A percentile compares a stretch with the other conserved stretches of the same genome.
Conservation (phyloP, 1,140 invertebrate species). For the Idris sp. region DNA sequence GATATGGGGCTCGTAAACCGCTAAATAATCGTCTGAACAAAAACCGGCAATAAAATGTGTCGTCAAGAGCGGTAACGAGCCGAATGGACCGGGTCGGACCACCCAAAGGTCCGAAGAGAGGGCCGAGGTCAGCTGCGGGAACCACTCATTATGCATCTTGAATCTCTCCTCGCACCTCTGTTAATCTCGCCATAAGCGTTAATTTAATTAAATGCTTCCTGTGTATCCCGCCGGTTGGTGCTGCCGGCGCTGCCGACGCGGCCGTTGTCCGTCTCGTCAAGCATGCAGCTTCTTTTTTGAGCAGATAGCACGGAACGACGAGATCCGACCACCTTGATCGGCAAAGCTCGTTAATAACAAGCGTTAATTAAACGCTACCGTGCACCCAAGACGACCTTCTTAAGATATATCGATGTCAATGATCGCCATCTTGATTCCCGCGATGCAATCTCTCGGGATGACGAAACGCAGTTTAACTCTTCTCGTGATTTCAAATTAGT, state of each 20-base stretch:
- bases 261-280: slow-evolving; percentile 62
- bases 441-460: slow-evolving; percentile 42
- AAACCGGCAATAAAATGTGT: slow-evolving; percentile 77
- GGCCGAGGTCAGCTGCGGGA: slow-evolving; percentile 59
- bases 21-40: slow-evolving; percentile 74
- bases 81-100: slow-evolving; percentile 71
- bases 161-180: slow-evolving; percentile 77
- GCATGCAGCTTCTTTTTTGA: slow-evolving; percentile 63
- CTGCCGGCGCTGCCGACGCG: slow-evolving; percentile 47
- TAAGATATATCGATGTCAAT: slow-evolving; percentile 51
- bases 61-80: slow-evolving; percentile 73
- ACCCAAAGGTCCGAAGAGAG: slow-evolving; percentile 75
- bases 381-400: slow-evolving; percentile 58
- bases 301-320: slow-evolving; percentile 43
- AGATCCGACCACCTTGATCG: slow-evolving; percentile 62
- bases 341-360: slow-evolving; percentile 64
- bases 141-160: slow-evolving; percentile 78
- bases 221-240: slow-evolving; percentile 61
- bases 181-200: slow-evolving; percentile 78
- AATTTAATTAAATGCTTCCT: slow-evolving; percentile 78
- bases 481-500: slow-evolving; percentile 29
- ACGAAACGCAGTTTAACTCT: slow-evolving; percentile 18
- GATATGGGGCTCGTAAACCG: slow-evolving; percentile 71
- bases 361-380: slow-evolving; percentile 68
- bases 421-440: slow-evolving; percentile 54